Conservation (phyloP, 2,113 vertebrate genomes). For the Hassar affinis region DNA sequence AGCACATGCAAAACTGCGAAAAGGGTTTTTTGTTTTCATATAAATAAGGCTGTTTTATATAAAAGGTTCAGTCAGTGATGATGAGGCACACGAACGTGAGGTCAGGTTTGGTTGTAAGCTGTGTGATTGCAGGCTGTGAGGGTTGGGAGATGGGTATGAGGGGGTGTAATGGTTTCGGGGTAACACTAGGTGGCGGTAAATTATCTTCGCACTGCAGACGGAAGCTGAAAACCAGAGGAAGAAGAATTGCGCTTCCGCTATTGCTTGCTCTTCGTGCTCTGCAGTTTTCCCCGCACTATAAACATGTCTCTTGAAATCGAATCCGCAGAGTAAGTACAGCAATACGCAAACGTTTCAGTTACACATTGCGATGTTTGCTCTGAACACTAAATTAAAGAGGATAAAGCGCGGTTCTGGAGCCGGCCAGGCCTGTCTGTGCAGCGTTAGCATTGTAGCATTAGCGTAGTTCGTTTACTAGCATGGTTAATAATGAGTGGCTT, state of each 20-base stretch:
- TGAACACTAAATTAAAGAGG: background rate
- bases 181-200: slow-evolving; percentile 12
- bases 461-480: background rate
- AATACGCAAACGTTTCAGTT: no score
- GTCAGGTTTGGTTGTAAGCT: background rate
- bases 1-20: no score
- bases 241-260: slow-evolving; percentile 20
- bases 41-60: background rate
- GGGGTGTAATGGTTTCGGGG: background rate
- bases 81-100: background rate
- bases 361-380: no score
- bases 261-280: background rate
- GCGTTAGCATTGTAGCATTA: background rate
- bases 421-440: background rate
- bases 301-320: slow-evolving; percentile 78
- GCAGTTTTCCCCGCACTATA: background rate
- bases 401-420: background rate
- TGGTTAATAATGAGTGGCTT: background rate
- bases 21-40: background rate
- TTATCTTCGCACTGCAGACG: background rate
- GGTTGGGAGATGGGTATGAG: background rate
- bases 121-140: background rate
- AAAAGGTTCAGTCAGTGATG: background rate
- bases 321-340: slow-evolving; percentile 74
- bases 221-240: background rate